These are phyloP conservation scores for Koerneria pararmatus DNA, from an alignment of 2,888 invertebrate genomes.

Conservation along the genomic window DNA sequence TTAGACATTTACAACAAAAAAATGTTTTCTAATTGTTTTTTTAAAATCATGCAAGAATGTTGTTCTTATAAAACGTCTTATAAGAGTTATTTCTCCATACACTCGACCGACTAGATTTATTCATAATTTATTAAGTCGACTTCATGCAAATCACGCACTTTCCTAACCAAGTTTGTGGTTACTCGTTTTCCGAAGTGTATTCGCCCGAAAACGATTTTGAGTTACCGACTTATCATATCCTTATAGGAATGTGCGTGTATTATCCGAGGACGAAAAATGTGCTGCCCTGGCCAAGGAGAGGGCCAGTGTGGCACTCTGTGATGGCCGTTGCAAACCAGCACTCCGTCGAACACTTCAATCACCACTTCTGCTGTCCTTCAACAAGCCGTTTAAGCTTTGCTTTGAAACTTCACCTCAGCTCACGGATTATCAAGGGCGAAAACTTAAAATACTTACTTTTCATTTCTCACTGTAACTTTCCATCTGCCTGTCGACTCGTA, in stretches of 20 bases:
- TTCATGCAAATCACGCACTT: too few relatives aligned
- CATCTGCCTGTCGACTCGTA: conserved; percentile 1
- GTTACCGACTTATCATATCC: conserved; percentile 13
- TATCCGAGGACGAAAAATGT: neutral
- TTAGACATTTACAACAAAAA: too few relatives aligned
- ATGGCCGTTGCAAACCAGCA: conserved; percentile 15
- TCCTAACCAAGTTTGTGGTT: too few relatives aligned
- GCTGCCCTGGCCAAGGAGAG: conserved; percentile 9
- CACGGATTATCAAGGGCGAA: neutral
- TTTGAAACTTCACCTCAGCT: neutral
- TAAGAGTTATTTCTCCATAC: too few relatives aligned
- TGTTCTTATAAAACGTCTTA: too few relatives aligned
- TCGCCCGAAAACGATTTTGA: too few relatives aligned
- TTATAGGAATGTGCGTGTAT: conserved; percentile 17
- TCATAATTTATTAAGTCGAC: too few relatives aligned
- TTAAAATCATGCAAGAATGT: too few relatives aligned
- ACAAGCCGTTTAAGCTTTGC: neutral
- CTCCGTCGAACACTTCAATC: neutral
- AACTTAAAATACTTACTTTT: neutral
- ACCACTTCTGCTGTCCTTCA: neutral
- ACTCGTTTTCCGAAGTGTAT: too few relatives aligned
- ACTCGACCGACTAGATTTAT: too few relatives aligned
- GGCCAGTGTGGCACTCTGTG: conserved; percentile 5
- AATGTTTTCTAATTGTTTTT: too few relatives aligned
- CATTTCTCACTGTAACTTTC: conserved; percentile 1